Base-by-base conservation (phyloP, 1,140 invertebrate genomes). In the Ceratoteleas bidentatus region DNA sequence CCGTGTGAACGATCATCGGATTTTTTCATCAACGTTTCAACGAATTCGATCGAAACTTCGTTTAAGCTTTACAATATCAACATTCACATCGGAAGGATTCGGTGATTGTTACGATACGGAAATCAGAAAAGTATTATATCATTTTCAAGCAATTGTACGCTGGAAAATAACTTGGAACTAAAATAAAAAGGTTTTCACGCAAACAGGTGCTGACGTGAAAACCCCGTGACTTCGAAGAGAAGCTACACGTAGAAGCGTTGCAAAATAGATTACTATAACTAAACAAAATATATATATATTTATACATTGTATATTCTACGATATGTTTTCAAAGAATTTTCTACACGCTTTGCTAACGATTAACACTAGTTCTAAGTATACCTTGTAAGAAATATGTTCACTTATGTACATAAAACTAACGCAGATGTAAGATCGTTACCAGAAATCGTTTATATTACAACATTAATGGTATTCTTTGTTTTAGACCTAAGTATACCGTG, bases 361-460 rank as follows among this genome's bases (percentile, higher is more conserved):
- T 80, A 80, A 73, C 45, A 68, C 45, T 68, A 85, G 75, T 81
- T 76, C 13, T 75, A 72, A 83, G 84, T 11, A 15, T 58, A 68
- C 6, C 2, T 60, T 62, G 13, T 52, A 69, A 62, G 58, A 38
- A 4, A 57, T 49, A 43, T 45, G 58, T 69, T 77, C 49, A 57
- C 38, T 40, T 53, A 9, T 77, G 74, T 77, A 72, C n/a, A 79
- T 66, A 68, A 45, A 53, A 58, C 36, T 70, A 65, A 66, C 56
- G 14, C 32, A 38, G 16, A 65, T 11, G 6, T 72, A 61, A 72
- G 32, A 45, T 72, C 54, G 66, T 69, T 69, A 49, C 16, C 5
- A 0, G 0, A 50, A 36, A 34, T 33, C 33, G 11, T 57, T 65
- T 5, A 74, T 53, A 33, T 34, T 24, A 4, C 7, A 10, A 32